Base-by-base conservation (phyloP, 2,888 invertebrate species). In the Reticulitermes lucifugus region DNA sequence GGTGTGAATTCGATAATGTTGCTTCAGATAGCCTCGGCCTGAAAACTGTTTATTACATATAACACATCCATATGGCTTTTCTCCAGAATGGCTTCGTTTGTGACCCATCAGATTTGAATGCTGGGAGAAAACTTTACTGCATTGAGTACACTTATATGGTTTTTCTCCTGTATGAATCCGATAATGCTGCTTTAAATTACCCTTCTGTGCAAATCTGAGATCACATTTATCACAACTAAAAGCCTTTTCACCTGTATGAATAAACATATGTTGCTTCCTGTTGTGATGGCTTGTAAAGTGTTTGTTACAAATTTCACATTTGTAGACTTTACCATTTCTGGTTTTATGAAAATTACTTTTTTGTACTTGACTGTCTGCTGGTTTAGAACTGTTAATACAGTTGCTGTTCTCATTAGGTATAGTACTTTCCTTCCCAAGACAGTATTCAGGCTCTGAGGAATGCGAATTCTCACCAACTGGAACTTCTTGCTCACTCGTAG, bases 161-260 rank as follows among this genome's bases (percentile, higher is more conserved):
- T 73, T 73, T 41, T 73, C 73, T 21, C 73, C 73, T 12, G 73
- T 73, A 35, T 73, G 73, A 29, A 41, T 41, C 14, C 73, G 73
- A 21, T 41, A 41, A 21, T 73, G 73, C 41, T 41, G 73, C 29
- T 41, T 73, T 14, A 73, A 14, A 21, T 73, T 73, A 14, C 73
- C 29, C 14, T 73, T 73, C 7, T 73, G 73, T 21, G 73, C 29
- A 29, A 73, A 73, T 14, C 14, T 73, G 12, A 41, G 29, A 41
- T 73, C 21, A 41, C 73, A 73, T 14, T 73, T 41, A 41, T 73
- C 41, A 73, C 73, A 73, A 21, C 35, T 41, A 14, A 73, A 73
- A 12, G 41, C 7, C 41, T 73, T 73, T 35, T 73, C 73, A 0
- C 73, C 73, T 29, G 73, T 73, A 18, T 73, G 73, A 9, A 35